Evolutionary conservation across 1,140 invertebrate genomes (phyloP), one percentile per base, ranked within the genome.

Genomic region (Drosophila rufa): DNA sequence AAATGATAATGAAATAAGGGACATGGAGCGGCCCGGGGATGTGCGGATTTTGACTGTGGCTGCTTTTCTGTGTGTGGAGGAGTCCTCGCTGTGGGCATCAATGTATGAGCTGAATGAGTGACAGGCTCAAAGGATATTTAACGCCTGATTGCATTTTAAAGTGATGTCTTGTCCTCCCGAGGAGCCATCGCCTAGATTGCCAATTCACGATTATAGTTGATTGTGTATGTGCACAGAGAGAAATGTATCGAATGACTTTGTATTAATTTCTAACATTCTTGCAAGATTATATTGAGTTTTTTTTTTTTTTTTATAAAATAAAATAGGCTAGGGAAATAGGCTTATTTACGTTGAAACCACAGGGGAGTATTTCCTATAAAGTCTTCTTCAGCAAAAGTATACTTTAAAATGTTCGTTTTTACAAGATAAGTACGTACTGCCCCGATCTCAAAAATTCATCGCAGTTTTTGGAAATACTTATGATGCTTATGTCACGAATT

Each of bases 81-180:
- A 42, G 58, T 38, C 50, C 46, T 47, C 25, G 38, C 56, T 33
- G 12, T 43, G 70, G 61, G 61, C 79, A 70, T 78, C 70, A 82
- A 83, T 83, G 68, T 76, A 83, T 84, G 76, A 77, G 64, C 38
- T 48, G 46, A 75, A 70, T 85, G 68, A 85, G 78, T 80, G 74
- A 71, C 74, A 81, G 82, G 75, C 82, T 85, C 82, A 79, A 81
- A 79, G 79, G 75, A 86, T 86, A 82, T 86, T 86, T 86, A 82
- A 86, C 79, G 82, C 77, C 62, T 86, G 82, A 85, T 82, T 86
- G 75, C 82, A 64, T 70, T 86, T 76, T 79, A 86, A 86, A 86
- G 82, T 86, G 75, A 86, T 76, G 75, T 57, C 50, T 70, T 74
- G 64, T 64, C 65, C 45, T 57, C 42, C 58, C 47, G 40, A 56